Evolutionary conservation across 2,797 vertebrate species (phyloP).

Genomic region (Phrynocephalus guinanensis): DNA sequence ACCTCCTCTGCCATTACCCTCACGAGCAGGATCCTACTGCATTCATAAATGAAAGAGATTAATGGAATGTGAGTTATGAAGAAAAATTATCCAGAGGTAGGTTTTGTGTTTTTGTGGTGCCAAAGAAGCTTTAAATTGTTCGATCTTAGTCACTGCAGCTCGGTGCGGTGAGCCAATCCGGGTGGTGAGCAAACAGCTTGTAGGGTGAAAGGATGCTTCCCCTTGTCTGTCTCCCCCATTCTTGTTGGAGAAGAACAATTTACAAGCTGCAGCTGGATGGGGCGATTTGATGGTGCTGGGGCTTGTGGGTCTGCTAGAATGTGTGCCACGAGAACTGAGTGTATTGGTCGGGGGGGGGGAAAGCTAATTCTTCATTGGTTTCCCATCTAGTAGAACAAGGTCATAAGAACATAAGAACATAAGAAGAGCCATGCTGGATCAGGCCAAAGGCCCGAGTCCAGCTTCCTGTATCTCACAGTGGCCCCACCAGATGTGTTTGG

Average conservation of each 20-base stretch:
- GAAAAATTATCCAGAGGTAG: neutral
- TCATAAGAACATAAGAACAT: too few species aligned
- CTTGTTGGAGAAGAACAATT: neutral
- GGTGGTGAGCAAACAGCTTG: neutral
- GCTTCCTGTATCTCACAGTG: too few species aligned
- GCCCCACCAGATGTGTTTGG: too few species aligned
- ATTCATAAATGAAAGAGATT: neutral
- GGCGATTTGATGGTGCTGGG: neutral
- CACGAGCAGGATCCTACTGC: neutral
- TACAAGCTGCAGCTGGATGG: slow-evolving; percentile 18
- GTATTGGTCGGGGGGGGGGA: neutral
- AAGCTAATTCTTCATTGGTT: neutral
- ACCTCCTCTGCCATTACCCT: neutral
- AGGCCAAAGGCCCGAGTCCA: too few species aligned
- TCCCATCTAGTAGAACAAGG: neutral
- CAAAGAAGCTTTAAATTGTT: neutral
- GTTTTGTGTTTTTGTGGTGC: too few species aligned
- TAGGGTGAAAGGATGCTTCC: neutral
- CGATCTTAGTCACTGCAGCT: neutral
- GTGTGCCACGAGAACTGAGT: neutral
- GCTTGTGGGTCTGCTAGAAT: neutral
- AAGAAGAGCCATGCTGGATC: too few species aligned
- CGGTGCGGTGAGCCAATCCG: neutral
- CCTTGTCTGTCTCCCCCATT: neutral
- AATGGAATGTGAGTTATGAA: neutral